phyloP scores from a whole-genome alignment of 2,888 invertebrate genomes.

The Noctua fimbriata region DNA sequence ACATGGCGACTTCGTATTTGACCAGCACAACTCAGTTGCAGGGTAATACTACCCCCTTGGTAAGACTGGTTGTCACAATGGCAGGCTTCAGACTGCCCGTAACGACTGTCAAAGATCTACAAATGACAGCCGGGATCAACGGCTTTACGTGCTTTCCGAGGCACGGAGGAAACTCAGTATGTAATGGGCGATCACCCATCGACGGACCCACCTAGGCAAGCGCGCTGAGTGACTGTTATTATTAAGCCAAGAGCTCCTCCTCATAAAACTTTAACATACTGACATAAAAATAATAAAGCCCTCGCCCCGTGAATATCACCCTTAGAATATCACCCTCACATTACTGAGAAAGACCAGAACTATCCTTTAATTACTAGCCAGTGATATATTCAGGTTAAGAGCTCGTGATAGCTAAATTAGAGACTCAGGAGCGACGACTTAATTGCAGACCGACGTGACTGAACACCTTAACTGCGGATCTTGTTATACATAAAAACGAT shows the following conservation, averaged over 20 bases:
- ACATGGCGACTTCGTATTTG: too few species aligned
- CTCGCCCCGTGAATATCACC: neutral
- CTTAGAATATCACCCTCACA: slow-evolving; percentile 16
- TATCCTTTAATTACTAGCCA: slow-evolving; percentile 78
- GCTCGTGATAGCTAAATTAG: slow-evolving; percentile 84
- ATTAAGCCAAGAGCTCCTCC: too few species aligned
- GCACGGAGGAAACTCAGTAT: neutral
- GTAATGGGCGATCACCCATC: too few species aligned
- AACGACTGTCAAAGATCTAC: neutral
- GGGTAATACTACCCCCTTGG: neutral
- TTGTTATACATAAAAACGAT: slow-evolving; percentile 66
- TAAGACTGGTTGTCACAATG: neutral
- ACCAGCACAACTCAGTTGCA: neutral
- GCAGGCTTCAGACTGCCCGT: neutral
- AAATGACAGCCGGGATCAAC: neutral
- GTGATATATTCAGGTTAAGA: slow-evolving; percentile 83
- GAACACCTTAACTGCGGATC: slow-evolving; percentile 70
- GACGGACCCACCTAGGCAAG: too few species aligned
- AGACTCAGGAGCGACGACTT: slow-evolving; percentile 78
- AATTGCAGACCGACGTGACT: slow-evolving; percentile 80
- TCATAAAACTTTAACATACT: too few species aligned
- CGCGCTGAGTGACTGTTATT: too few species aligned
- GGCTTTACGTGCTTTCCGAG: neutral
- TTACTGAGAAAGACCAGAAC: slow-evolving; percentile 57
- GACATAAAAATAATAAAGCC: slow-evolving; percentile 13